These are phyloP conservation scores for Hypsopygia costalis DNA, from an alignment of 2,888 invertebrate species.

Conservation along the genomic window DNA sequence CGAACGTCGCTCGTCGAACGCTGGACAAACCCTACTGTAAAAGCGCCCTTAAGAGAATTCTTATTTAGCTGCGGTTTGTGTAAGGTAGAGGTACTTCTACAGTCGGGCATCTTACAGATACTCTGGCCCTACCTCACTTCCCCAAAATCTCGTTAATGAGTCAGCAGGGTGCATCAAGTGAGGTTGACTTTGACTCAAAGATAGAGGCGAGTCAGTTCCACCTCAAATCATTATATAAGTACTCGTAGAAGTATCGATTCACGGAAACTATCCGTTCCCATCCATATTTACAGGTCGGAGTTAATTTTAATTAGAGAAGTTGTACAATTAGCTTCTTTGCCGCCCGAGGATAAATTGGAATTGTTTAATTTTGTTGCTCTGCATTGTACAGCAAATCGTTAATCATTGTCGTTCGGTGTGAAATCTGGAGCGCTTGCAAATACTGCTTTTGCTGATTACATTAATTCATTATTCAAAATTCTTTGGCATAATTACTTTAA, in stretches of 20 bases:
- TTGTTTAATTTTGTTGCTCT: slow-evolving; percentile 27
- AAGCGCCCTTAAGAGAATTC: no score
- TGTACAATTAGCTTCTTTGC: slow-evolving; percentile 27
- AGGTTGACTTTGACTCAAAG: no score
- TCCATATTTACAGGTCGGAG: slow-evolving; percentile 19
- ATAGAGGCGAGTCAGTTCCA: no score
- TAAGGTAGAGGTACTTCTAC: no score
- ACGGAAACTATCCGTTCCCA: slow-evolving; percentile 17
- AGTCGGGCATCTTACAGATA: no score
- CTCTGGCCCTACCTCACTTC: no score
- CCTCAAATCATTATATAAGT: no score
- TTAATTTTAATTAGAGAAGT: slow-evolving; percentile 30
- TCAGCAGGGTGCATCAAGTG: no score
- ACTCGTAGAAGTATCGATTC: not conserved
- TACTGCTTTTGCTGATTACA: not conserved
- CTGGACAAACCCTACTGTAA: no score
- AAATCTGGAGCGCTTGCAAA: not conserved
- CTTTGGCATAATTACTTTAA: not conserved
- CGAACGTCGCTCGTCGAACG: no score
- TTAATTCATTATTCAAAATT: not conserved
- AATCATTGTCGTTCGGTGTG: slow-evolving; percentile 20
- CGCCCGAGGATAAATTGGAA: slow-evolving; percentile 27
- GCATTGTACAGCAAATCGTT: slow-evolving; percentile 20
- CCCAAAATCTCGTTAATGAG: no score
- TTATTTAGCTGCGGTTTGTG: no score